phyloP scores from a whole-genome alignment of 2,113 vertebrate genomes.

The Hirundichthys speculiger region DNA sequence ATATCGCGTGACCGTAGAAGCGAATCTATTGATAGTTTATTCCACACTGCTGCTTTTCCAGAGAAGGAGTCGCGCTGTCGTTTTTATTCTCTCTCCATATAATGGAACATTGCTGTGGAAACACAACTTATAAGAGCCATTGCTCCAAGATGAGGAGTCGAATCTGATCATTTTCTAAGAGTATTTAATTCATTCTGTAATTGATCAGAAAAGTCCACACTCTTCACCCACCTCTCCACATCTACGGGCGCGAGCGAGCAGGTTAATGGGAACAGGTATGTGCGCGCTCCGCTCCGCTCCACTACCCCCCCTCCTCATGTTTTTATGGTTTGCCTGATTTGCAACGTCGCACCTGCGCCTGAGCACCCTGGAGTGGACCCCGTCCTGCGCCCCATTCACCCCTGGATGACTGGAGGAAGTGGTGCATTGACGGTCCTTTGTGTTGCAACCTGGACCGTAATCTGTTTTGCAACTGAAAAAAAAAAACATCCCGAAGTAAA shows the following conservation, averaged over 20 bases:
- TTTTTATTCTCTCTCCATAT: too few species aligned
- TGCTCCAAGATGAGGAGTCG: too few species aligned
- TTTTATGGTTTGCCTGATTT: constrained; percentile 65
- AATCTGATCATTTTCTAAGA: too few species aligned
- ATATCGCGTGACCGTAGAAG: neutral
- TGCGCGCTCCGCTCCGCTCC: neutral
- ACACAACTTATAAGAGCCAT: too few species aligned
- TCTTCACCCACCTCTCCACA: too few species aligned
- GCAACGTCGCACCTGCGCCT: constrained; percentile 75
- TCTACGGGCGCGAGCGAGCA: too few species aligned
- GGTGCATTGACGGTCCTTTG: constrained; percentile 78
- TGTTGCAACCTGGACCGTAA: constrained; percentile 79
- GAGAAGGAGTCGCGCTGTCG: too few species aligned
- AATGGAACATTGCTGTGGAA: too few species aligned
- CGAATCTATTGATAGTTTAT: too few species aligned
- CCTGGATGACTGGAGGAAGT: constrained; percentile 80
- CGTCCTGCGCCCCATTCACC: constrained; percentile 69
- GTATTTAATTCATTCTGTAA: too few species aligned
- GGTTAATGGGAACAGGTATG: constrained; percentile 67
- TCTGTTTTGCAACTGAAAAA: constrained; percentile 86
- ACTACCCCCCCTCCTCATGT: neutral
- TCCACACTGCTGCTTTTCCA: too few species aligned
- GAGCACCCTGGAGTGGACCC: constrained; percentile 65
- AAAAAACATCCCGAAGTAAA: constrained; percentile 79
- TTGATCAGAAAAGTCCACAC: too few species aligned